A percentile compares a stretch with the other conserved stretches of the same genome.
phyloP scores from a whole-genome alignment of 2,113 vertebrate genomes.

The Clarias macrocephalus region DNA sequence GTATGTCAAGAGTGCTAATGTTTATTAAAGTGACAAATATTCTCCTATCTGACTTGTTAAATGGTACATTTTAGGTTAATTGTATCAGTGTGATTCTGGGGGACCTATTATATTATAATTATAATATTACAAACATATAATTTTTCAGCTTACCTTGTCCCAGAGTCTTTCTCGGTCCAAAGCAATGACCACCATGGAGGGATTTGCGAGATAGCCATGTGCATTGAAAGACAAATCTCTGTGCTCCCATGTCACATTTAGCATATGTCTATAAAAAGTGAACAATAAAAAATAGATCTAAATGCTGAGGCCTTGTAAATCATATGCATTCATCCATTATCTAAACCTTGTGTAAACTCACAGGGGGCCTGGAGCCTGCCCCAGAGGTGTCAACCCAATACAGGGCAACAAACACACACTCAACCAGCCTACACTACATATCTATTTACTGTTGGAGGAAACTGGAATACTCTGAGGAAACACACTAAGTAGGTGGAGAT shows the following conservation, averaged over 20 bases:
- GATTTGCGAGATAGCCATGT: constrained; percentile 87
- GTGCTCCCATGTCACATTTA: constrained; percentile 93
- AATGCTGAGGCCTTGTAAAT: not conserved
- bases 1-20: too few species aligned
- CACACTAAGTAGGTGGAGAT: too few species aligned
- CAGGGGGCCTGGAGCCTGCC: too few species aligned
- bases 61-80: not conserved
- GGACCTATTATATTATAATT: too few species aligned
- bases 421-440: too few species aligned
- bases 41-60: not conserved
- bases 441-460: too few species aligned
- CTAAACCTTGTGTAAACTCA: too few species aligned
- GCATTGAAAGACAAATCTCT: constrained; percentile 92
- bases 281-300: not conserved
- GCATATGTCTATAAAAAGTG: constrained; percentile 79
- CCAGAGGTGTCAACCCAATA: too few species aligned
- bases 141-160: constrained; percentile 84
- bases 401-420: too few species aligned
- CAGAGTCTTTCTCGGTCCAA: constrained; percentile 90
- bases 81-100: not conserved
- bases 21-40: too few species aligned
- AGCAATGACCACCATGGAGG: constrained; percentile 90
- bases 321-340: not conserved
- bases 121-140: not conserved
- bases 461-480: too few species aligned